phyloP scores from a whole-genome alignment of 2,797 vertebrate genomes.

The Argyrosomus regius region DNA sequence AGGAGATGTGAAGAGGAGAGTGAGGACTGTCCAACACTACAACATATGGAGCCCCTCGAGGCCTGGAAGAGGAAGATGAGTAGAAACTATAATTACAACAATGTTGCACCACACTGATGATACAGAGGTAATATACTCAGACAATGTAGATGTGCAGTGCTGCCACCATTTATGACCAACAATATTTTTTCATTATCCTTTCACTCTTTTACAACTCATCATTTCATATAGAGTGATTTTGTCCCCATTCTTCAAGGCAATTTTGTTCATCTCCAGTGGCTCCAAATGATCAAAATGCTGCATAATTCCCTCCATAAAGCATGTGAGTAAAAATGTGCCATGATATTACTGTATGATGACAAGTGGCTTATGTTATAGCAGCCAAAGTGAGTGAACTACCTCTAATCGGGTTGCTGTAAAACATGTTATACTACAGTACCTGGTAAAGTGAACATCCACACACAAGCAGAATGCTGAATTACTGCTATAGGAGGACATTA shows the following conservation, averaged over 20 bases:
- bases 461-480: conserved; percentile 12
- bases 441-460: not conserved
- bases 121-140: conserved; percentile 53
- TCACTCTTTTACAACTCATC: conserved; percentile 16
- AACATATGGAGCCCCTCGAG: conserved; percentile 74
- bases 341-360: not conserved
- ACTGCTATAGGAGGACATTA: not conserved
- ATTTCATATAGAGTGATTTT: conserved; percentile 24
- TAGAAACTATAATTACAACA: conserved; percentile 71
- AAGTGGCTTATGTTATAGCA: not conserved
- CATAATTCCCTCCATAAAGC: conserved; percentile 12
- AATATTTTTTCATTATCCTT: conserved; percentile 38
- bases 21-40: conserved; percentile 57
- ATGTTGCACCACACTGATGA: conserved; percentile 62
- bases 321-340: conserved; percentile 7
- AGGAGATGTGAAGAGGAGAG: conserved; percentile 54
- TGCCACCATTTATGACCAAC: conserved; percentile 33
- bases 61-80: conserved; percentile 55
- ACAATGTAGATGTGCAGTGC: conserved; percentile 35
- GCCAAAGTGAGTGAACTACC: not conserved
- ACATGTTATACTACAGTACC: not conserved
- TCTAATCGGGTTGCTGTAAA: not conserved
- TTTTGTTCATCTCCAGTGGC: not conserved
- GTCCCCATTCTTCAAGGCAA: not conserved
- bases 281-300: conserved; percentile 1